A percentile compares a stretch with the other conserved stretches of the same genome.
Conservation (phyloP, 2,888 invertebrate genomes). For the Pristionchus arcanus region DNA sequence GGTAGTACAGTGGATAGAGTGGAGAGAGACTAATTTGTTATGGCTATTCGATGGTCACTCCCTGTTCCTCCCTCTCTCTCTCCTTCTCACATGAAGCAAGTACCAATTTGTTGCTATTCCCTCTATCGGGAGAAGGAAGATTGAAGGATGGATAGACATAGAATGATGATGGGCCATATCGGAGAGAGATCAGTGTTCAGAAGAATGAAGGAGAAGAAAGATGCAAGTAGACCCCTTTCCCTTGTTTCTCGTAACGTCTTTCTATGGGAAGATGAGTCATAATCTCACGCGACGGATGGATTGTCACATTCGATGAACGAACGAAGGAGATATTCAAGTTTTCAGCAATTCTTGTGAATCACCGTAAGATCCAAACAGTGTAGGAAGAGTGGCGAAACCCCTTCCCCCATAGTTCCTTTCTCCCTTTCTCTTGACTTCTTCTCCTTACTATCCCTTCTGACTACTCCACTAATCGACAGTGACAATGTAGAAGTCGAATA, state of each 20-base stretch:
- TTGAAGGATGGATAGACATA: conserved; percentile 11
- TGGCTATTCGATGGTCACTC: conserved; percentile 9
- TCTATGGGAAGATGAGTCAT: background rate
- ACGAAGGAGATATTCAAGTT: background rate
- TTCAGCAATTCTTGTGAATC: background rate
- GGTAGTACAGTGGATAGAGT: conserved; percentile 14
- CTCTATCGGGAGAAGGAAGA: conserved; percentile 12
- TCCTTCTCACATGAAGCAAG: background rate
- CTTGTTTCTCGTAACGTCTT: background rate
- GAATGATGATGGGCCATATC: conserved; percentile 21
- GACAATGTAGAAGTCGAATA: conserved; percentile 6
- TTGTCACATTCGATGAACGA: conserved; percentile 23
- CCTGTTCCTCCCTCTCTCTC: conserved; percentile 33
- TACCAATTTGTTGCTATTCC: conserved; percentile 12
- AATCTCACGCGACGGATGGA: conserved; percentile 14
- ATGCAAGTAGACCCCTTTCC: background rate
- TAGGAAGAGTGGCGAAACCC: background rate
- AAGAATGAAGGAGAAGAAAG: background rate
- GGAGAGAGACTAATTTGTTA: conserved; percentile 34
- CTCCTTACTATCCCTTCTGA: background rate
- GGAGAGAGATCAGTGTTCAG: background rate
- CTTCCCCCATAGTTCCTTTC: background rate
- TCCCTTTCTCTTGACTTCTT: background rate
- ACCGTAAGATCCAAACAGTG: background rate
- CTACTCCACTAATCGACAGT: conserved; percentile 33